A percentile compares a stretch with the other conserved stretches of the same genome.
Evolutionary conservation across 2,113 vertebrate genomes (phyloP).

Genomic region (Myotis davidii): DNA sequence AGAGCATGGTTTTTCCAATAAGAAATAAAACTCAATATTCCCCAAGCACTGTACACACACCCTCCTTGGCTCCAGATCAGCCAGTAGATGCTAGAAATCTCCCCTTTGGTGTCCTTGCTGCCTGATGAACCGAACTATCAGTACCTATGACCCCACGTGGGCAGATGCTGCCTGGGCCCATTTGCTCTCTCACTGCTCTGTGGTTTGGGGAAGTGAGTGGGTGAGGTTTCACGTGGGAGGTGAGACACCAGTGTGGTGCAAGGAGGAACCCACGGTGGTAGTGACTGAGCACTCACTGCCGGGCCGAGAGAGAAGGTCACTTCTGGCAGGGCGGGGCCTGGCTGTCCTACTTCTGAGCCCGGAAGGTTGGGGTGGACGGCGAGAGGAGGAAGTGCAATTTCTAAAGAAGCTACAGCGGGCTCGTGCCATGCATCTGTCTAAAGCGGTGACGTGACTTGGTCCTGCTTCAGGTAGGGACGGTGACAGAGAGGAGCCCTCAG

Average conservation of each 20-base stretch:
- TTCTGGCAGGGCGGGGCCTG: not conserved
- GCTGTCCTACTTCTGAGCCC: not conserved
- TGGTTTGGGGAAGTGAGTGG: not conserved
- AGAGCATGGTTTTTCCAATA: not conserved
- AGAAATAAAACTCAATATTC: not conserved
- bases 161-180: not conserved
- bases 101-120: not conserved
- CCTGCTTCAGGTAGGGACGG: fast-evolving
- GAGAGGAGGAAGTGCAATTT: not conserved
- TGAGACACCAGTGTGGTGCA: fast-evolving
- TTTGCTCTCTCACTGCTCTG: fast-evolving
- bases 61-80: not conserved
- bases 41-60: fast-evolving
- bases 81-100: fast-evolving
- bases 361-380: not conserved
- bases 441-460: fast-evolving
- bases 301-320: fast-evolving
- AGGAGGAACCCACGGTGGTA: fast-evolving
- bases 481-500: fast-evolving
- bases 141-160: fast-evolving
- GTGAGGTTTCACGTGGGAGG: fast-evolving
- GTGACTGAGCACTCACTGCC: fast-evolving
- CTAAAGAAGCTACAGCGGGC: not conserved
- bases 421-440: fast-evolving
- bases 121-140: not conserved